A percentile compares a stretch with the other conserved stretches of the same genome.
Conservation (phyloP, 2,888 invertebrate species). For the Agrotis ipsilon region DNA sequence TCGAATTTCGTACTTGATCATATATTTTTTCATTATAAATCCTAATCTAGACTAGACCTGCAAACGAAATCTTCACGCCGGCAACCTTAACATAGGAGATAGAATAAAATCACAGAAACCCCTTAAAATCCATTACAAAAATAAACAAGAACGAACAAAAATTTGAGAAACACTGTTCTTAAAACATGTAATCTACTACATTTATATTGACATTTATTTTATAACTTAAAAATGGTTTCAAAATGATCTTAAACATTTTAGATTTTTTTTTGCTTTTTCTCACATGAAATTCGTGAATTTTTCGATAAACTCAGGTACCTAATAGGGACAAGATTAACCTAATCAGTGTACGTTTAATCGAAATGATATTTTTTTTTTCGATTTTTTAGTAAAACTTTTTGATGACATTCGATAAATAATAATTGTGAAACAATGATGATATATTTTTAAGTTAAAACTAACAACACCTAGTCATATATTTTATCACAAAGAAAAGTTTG, state of each 20-base stretch:
- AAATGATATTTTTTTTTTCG: slow-evolving; percentile 55
- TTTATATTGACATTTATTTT: slow-evolving; percentile 67
- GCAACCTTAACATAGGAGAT: slow-evolving; percentile 75
- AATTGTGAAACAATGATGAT: slow-evolving; percentile 59
- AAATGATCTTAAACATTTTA: slow-evolving; percentile 65
- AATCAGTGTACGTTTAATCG: slow-evolving; percentile 62
- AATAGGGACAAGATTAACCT: slow-evolving; percentile 81
- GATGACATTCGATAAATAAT: slow-evolving; percentile 58
- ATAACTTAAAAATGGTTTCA: slow-evolving; percentile 64
- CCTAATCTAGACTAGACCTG: slow-evolving; percentile 88
- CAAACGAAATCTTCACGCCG: slow-evolving; percentile 77
- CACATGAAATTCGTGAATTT: slow-evolving; percentile 67
- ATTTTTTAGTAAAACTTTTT: slow-evolving; percentile 61
- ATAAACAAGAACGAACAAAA: slow-evolving; percentile 76
- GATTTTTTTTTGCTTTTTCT: slow-evolving; percentile 58
- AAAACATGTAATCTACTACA: slow-evolving; percentile 64
- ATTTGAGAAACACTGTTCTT: slow-evolving; percentile 91
- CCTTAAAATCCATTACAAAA: slow-evolving; percentile 75
- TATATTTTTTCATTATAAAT: slow-evolving; percentile 74
- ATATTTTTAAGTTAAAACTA: slow-evolving; percentile 60
- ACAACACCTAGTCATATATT: slow-evolving; percentile 64
- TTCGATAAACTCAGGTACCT: slow-evolving; percentile 87
- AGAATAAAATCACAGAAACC: slow-evolving; percentile 84
- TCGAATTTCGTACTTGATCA: slow-evolving; percentile 84
- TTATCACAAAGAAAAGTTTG: slow-evolving; percentile 81